These are phyloP conservation scores for Coleophora flavipennella DNA, from an alignment of 2,888 invertebrate species.

Conservation along the genomic window DNA sequence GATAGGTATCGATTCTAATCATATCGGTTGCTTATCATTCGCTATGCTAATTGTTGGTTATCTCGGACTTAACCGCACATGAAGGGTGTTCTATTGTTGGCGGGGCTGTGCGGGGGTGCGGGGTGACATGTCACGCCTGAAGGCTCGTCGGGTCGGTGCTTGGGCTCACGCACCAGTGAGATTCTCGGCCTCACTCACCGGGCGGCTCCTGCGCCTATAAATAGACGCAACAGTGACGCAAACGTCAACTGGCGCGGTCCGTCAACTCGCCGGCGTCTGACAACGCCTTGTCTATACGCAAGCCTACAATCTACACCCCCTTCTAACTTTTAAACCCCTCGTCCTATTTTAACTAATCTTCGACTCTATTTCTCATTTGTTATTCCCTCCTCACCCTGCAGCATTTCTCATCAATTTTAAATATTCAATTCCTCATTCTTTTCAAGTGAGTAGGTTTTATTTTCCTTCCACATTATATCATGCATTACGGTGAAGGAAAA, in stretches of 20 bases:
- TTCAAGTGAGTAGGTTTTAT: too few relatives aligned
- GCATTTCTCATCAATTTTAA: too few relatives aligned
- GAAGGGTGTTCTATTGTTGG: constrained; percentile 11
- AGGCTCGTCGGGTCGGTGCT: constrained; percentile 29
- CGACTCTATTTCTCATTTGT: too few relatives aligned
- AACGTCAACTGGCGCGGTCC: constrained; percentile 13
- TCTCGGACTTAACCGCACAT: background rate
- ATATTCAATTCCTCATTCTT: too few relatives aligned
- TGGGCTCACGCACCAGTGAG: constrained; percentile 48
- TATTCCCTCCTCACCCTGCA: too few relatives aligned
- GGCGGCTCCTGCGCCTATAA: constrained; percentile 39
- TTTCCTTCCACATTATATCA: too few relatives aligned
- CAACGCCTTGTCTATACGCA: background rate
- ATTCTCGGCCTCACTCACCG: constrained; percentile 26
- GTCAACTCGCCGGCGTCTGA: constrained; percentile 2
- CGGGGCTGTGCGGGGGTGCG: constrained; percentile 6
- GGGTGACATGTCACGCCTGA: constrained; percentile 41
- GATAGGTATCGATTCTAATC: too few relatives aligned
- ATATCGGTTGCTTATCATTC: too few relatives aligned
- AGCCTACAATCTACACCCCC: background rate
- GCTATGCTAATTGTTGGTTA: too few relatives aligned
- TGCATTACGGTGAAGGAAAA: too few relatives aligned
- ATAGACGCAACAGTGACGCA: constrained; percentile 30
- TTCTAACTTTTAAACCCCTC: too few relatives aligned
- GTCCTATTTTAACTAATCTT: too few relatives aligned